Evolutionary conservation across 2,797 vertebrate genomes (phyloP), one percentile per base, ranked within the genome.

Genomic region (Brachyalestes nurse): DNA sequence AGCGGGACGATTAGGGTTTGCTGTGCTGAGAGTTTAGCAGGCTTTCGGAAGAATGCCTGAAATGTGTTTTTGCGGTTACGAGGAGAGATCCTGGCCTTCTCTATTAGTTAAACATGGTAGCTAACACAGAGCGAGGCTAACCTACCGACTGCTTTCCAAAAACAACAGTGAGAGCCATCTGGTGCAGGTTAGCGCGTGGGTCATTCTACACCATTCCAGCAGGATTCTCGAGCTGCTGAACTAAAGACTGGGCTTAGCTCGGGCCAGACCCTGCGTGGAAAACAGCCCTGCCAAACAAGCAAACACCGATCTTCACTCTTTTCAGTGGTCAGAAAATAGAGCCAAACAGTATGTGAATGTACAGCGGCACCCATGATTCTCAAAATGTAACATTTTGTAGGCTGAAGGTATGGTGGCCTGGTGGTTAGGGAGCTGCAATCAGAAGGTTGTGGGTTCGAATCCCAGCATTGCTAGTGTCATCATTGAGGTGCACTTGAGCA

Each of bases 111-210:
- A 65, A 42, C 40, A 73, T 38, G 77, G 10, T 34, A 61, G 66
- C 55, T 60, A 60, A 71, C 7, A 60, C 19, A 34, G 16, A 38
- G 40, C 9, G 10, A 78, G 23, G 4, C 14, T n/a, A 60, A 65
- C 65, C 55, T 60, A 16, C 23, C 45, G 40, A 60, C 53, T 60
- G 23, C 23, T 49, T 17, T 80, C 71, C 81, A 83, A 78, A 75
- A 79, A 62, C 82, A 72, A 79, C 76, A 76, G 51, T 42, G 47
- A 72, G 57, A 70, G 45, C 66, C 78, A 81, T 83, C 82, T 83
- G 84, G 67, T 69, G 53, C 64, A 71, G 64, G 73, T 84, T 84
- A 82, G 42, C 61, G 40, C 19, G 51, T 38, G 58, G 58, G 62
- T 82, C 58, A 74, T 70, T 77, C 47, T 57, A 77, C 66, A 73